Evolutionary conservation across 2,797 vertebrate genomes (phyloP), one percentile per base, ranked within the genome.

Genomic region (Loris lydekkerianus): DNA sequence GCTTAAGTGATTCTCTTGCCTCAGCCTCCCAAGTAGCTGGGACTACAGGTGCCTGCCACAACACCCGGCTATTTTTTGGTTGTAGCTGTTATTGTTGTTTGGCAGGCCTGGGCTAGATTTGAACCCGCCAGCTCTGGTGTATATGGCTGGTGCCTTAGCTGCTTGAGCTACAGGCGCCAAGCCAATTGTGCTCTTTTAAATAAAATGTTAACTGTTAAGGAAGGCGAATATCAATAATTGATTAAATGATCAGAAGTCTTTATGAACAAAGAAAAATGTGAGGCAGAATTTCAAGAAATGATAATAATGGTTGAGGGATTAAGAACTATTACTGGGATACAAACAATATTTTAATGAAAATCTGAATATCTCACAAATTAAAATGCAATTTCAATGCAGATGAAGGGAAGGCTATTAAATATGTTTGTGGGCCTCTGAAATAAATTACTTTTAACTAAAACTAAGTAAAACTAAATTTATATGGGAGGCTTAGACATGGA

Each of bases 391-490:
- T 94, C 10, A 94, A 23, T 70, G 37, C 31, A 80, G 83, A 85
- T 91, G 29, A 93, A 83, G 63, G 37, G 69, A 93, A 94, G 43
- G 25, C 31, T 43, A 58, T 95, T 96, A 95, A 89, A 58, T 88
- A 80, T 92, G 40, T 82, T 96, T 96, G 76, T 53, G 27, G 31
- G 49, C 49, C 34, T 95, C 43, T 92, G 53, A 89, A 95, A 97
- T 96, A 90, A 85, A 93, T 89, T 73, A 77, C 56, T 92, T 86
- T 95, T 80, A 95, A 87, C 69, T 88, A 82, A 95, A 94, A n/a
- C 34, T 82, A 89, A 88, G 92, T 81, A 88, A 96, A 46, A 21
- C 27, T 65, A 86, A 56, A 83, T 90, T 90, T 89, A 53, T 80
- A 73, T 25, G 21, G 84, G 82, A 75, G 78, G 46, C 29, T 86